Evolutionary conservation across 92 coral and sea anemone genomes (phyloP), one percentile per base, ranked within the genome.

Genomic region (Nematostella vectensis): DNA sequence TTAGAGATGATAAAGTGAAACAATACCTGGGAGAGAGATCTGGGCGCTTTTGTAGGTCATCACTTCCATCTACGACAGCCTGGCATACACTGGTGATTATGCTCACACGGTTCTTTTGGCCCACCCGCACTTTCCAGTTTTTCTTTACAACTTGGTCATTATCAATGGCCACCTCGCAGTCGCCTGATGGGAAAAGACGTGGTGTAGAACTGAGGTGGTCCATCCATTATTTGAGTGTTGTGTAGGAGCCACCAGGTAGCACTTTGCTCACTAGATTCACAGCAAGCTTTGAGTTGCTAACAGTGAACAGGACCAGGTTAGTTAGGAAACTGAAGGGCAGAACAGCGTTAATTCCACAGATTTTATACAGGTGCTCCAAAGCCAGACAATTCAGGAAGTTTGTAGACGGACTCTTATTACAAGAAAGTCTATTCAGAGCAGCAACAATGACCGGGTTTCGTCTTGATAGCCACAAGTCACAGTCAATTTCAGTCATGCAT

Each of bases 131-230:
- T 13, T 65, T 65, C 71, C 71, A 65, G 12, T 39, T 36, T 4
- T 33, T 56, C 30, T 54, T 61, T 2, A 65, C 54, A 12, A 65
- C 49, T 31, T 65, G 62, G 26, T 65, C 71, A 54, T 65, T 65
- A 40, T 65, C 62, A 6, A 54, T 36, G 1, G 62, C 62, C 16
- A 65, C 54, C 17, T 38, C 13, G 19, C 71, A 65, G 27, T 54
- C 57, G 0, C 71, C 55, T 11, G 36, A n/a, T 2, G 62, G 71
- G 27, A 65, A 65, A 27, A 2, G 2, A 16, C 4, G 3, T 15
- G 68, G 59, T 4, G 1, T 29, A 10, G 29, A 25, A 3, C 57
- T 31, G 3, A 62, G 47, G 11, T 48, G 15, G 9, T 25, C 29
- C 42, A 24, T 58, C 54, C 64, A 58, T 4, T n/a, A 19, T 18